Evolutionary conservation across 30 jellyfish, hydroid and myxozoan species (phyloP).

Genomic region (Aurelia aurita complex sp. Pacific): DNA sequence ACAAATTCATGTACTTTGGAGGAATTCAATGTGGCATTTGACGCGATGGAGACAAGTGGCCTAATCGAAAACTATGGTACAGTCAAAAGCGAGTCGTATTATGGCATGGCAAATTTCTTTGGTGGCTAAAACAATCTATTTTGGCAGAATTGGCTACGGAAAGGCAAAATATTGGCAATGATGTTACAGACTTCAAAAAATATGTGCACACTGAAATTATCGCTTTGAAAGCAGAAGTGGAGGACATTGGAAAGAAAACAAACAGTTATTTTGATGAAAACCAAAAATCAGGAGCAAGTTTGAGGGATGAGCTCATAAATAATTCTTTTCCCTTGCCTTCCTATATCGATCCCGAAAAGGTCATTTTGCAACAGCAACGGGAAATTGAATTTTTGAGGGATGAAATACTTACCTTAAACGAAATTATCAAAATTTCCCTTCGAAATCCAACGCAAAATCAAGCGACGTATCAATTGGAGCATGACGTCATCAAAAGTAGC

Average conservation of each 20-base stretch:
- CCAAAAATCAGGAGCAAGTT: no score
- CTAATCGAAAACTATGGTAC: slow-evolving; percentile 37
- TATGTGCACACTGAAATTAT: slow-evolving; percentile 20
- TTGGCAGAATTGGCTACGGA: slow-evolving; percentile 17
- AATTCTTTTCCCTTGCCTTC: no score
- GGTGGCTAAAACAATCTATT: slow-evolving; percentile 26
- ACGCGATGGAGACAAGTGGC: slow-evolving; percentile 40
- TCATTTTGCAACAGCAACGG: slow-evolving; percentile 24
- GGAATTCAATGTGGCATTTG: slow-evolving; percentile 11
- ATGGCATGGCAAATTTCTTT: slow-evolving; percentile 29
- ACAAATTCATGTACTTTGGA: slow-evolving; percentile 16
- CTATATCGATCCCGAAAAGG: background rate
- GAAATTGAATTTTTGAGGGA: slow-evolving; percentile 39
- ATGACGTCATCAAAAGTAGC: slow-evolving; percentile 21
- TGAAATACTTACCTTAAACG: slow-evolving; percentile 23
- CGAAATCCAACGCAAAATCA: no score
- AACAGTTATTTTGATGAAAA: no score
- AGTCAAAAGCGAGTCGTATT: slow-evolving; percentile 23
- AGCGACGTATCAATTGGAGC: slow-evolving; percentile 10
- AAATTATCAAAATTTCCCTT: background rate
- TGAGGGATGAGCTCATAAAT: no score
- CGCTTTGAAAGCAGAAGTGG: no score
- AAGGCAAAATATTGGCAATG: slow-evolving; percentile 26
- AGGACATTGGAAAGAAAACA: no score
- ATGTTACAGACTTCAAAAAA: slow-evolving; percentile 20